Conservation (phyloP, 2,797 vertebrate species). For the Arnoldichthys spilopterus region DNA sequence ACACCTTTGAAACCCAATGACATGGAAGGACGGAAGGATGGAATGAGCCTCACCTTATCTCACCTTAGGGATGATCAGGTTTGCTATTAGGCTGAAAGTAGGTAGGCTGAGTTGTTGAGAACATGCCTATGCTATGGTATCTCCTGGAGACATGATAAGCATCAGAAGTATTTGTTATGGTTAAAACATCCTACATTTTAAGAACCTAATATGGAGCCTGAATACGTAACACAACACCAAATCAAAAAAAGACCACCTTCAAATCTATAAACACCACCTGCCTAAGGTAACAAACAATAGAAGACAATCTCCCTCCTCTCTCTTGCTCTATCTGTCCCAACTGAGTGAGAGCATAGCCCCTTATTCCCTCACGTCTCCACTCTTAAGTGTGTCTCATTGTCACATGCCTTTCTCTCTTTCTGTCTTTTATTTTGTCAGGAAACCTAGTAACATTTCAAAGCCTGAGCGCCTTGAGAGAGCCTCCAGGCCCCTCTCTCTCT, state of each 20-base stretch:
- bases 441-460: slow-evolving; percentile 73
- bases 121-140: not conserved
- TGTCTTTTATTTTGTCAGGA: slow-evolving; percentile 55
- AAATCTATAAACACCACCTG: not conserved
- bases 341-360: slow-evolving; percentile 12
- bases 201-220: not conserved
- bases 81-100: not conserved
- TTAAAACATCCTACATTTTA: slow-evolving; percentile 14
- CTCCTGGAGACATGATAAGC: not conserved
- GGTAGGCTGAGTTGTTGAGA: not conserved
- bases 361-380: slow-evolving; percentile 66
- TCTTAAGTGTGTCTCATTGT: slow-evolving; percentile 63
- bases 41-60: not conserved
- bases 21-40: not conserved
- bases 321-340: slow-evolving; percentile 56
- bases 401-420: slow-evolving; percentile 57
- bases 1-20: not conserved
- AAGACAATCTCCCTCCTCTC: slow-evolving; percentile 47
- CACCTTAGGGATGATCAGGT: not conserved
- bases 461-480: slow-evolving; percentile 69
- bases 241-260: too few species aligned
- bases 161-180: slow-evolving; percentile 9
- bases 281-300: slow-evolving; percentile 24
- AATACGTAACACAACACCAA: not conserved
- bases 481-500: slow-evolving; percentile 20